These are phyloP conservation scores for Gila robusta DNA, from an alignment of 2,797 vertebrate species.

Conservation along the genomic window DNA sequence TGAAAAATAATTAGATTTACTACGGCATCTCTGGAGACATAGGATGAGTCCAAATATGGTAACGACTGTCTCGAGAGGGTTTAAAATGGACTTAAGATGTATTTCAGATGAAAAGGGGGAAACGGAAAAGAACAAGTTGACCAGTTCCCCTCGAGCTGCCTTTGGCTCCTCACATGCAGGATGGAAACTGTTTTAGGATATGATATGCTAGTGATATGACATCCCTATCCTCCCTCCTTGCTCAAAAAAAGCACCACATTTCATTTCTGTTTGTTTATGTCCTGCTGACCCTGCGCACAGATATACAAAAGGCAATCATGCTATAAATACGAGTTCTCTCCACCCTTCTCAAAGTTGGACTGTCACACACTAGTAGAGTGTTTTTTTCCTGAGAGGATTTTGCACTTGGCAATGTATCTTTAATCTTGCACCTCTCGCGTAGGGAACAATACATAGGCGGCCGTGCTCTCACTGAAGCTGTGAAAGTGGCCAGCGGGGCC, in stretches of 20 bases:
- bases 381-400: constrained; percentile 81
- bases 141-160: constrained; percentile 55
- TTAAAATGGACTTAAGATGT: constrained; percentile 32
- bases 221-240: constrained; percentile 58
- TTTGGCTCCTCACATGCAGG: constrained; percentile 60
- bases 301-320: constrained; percentile 67
- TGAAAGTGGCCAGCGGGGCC: constrained; percentile 71
- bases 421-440: constrained; percentile 68
- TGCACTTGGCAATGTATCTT: constrained; percentile 69
- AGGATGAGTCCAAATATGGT: constrained; percentile 25
- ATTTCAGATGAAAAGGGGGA: constrained; percentile 46
- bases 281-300: constrained; percentile 63
- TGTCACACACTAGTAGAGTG: constrained; percentile 72
- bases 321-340: constrained; percentile 72
- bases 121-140: constrained; percentile 56
- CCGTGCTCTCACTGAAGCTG: constrained; percentile 57
- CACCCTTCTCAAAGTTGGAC: constrained; percentile 65
- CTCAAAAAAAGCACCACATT: constrained; percentile 57
- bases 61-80: constrained; percentile 5
- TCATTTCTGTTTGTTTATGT: constrained; percentile 66
- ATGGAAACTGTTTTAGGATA: constrained; percentile 64
- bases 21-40: neutral
- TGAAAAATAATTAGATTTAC: neutral
- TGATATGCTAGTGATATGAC: constrained; percentile 60
- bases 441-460: constrained; percentile 74